Evolutionary conservation across 2,113 vertebrate species (phyloP).

Genomic region (Pungitius pungitius): DNA sequence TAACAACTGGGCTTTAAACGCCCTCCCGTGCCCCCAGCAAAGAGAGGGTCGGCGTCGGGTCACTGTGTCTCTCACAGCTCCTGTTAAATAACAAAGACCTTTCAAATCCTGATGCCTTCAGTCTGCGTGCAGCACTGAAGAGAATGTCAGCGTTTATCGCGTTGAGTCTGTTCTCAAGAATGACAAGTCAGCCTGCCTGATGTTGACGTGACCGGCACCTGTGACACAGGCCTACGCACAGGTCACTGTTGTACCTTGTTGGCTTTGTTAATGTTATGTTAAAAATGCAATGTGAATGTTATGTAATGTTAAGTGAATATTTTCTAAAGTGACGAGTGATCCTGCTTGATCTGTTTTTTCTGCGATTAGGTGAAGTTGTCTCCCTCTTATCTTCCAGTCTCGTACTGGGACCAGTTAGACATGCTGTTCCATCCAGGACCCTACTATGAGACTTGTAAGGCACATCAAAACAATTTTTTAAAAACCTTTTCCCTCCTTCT

Average conservation of each 20-base stretch:
- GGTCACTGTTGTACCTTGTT: neutral
- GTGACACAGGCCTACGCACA: slow-evolving; percentile 22
- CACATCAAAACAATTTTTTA: neutral
- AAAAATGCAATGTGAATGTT: too few species aligned
- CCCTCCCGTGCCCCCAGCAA: neutral
- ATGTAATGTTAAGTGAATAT: slow-evolving; percentile 18
- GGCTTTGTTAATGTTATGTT: too few species aligned
- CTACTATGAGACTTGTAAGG: neutral
- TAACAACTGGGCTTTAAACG: neutral
- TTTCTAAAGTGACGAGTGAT: slow-evolving; percentile 10
- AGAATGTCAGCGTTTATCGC: slow-evolving; percentile 34
- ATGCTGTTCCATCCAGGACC: neutral
- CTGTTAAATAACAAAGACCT: slow-evolving; percentile 32
- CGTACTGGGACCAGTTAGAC: neutral
- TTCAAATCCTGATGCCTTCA: slow-evolving; percentile 23
- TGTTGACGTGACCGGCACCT: slow-evolving; percentile 21
- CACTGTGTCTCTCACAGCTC: neutral
- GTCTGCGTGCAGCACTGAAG: slow-evolving; percentile 18
- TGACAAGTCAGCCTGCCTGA: slow-evolving; percentile 25
- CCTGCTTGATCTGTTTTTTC: neutral
- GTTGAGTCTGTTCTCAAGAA: slow-evolving; percentile 6
- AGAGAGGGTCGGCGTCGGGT: slow-evolving; percentile 18
- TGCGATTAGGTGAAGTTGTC: neutral
- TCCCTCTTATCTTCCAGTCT: neutral
- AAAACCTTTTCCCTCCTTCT: neutral